Percentiles rank a stretch among this genome's conserved stretches.
phyloP scores from a whole-genome alignment of 2,797 vertebrate species.

The Netta rufina region DNA sequence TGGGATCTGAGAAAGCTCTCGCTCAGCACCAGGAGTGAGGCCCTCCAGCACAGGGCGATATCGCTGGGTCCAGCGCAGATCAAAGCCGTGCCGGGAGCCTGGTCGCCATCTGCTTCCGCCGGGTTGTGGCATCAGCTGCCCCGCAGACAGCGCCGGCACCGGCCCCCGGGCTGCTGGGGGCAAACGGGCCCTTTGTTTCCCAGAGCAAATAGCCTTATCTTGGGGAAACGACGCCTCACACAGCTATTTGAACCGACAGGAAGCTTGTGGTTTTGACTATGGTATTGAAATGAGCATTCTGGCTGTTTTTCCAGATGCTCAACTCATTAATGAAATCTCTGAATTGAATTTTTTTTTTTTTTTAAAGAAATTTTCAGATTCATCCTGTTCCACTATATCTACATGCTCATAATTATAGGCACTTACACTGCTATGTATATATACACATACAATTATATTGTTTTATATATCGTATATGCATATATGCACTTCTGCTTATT shows the following conservation, averaged over 20 bases:
- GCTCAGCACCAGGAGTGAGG: rapidly evolving
- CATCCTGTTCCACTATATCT: not conserved
- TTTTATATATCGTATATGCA: not conserved
- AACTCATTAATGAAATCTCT: not conserved
- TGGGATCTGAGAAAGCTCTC: not conserved
- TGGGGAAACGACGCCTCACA: not conserved
- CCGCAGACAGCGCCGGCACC: not conserved
- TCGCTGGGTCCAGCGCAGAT: not conserved
- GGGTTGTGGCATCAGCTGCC: not conserved
- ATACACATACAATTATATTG: not conserved
- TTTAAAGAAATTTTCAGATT: not conserved
- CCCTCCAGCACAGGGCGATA: not conserved
- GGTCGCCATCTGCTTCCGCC: not conserved
- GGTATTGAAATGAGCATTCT: not conserved
- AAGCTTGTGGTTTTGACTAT: not conserved
- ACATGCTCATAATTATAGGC: not conserved
- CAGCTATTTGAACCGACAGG: not conserved
- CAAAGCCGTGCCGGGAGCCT: not conserved
- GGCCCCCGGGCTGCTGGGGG: not conserved
- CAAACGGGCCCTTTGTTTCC: not conserved
- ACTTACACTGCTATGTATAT: not conserved
- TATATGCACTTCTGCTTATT: not conserved
- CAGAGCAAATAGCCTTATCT: conserved; percentile 26
- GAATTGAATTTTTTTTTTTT: not conserved
- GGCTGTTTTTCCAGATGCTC: not conserved